These are phyloP conservation scores for Martes martes DNA, from an alignment of 2,113 vertebrate genomes.

Conservation along the genomic window DNA sequence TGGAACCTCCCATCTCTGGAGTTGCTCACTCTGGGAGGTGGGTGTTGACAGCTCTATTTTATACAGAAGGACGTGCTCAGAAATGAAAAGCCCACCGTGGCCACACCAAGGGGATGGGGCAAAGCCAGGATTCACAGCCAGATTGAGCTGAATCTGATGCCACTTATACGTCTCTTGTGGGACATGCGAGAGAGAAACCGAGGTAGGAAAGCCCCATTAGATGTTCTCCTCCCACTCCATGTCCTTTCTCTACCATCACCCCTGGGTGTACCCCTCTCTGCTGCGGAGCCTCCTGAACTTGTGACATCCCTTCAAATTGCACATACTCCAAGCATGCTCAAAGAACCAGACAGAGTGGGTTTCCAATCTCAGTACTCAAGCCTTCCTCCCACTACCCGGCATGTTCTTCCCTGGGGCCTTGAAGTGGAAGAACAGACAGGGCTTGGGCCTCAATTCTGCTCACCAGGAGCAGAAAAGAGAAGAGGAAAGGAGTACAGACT, in stretches of 20 bases:
- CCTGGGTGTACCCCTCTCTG: background rate
- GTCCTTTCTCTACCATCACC: no score
- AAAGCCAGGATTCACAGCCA: background rate
- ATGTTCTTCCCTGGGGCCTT: background rate
- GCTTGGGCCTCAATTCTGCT: background rate
- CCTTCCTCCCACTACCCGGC: background rate
- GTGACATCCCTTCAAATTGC: no score
- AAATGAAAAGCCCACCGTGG: background rate
- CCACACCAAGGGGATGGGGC: background rate
- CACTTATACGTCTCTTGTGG: background rate
- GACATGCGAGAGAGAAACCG: background rate
- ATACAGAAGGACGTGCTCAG: background rate
- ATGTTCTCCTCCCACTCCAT: background rate
- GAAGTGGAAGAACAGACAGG: background rate
- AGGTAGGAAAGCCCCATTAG: background rate
- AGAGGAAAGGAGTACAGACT: background rate
- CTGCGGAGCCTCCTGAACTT: background rate
- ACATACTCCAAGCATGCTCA: background rate
- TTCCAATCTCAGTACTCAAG: background rate
- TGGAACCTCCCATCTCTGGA: background rate
- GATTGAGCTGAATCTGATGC: background rate
- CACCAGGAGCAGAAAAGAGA: background rate
- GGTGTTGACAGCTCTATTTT: background rate
- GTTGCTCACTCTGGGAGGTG: background rate
- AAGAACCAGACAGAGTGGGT: background rate